Evolutionary conservation across 2,797 vertebrate species (phyloP).

Genomic region (Diplodus puntazzo): DNA sequence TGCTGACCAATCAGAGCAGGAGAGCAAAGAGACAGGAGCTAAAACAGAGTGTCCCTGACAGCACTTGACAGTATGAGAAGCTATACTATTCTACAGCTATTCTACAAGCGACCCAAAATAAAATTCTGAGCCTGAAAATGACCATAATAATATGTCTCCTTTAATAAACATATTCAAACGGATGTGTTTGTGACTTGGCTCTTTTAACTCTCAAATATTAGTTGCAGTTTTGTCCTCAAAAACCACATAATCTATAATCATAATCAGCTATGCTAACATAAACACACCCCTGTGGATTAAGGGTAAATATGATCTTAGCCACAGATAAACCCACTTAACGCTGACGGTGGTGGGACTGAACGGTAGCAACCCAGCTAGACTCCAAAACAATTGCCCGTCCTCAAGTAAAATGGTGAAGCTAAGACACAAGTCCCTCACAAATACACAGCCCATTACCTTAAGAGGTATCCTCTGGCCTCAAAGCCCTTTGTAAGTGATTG

Average conservation of each 20-base stretch:
- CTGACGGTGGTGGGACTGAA: background rate
- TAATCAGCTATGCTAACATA: background rate
- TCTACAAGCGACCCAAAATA: no score
- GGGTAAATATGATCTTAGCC: background rate
- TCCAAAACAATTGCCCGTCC: background rate
- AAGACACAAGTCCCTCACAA: background rate
- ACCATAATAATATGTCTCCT: no score
- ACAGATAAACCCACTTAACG: background rate
- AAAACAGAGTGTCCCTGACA: no score
- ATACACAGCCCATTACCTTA: no score
- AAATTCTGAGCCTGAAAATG: no score
- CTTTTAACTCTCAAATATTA: background rate
- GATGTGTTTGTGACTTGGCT: background rate
- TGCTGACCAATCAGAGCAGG: no score
- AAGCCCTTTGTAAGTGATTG: no score
- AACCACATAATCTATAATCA: background rate
- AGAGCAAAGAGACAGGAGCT: no score
- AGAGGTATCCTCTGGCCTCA: no score
- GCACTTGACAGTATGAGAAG: no score
- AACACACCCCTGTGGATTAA: background rate
- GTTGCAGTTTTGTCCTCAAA: background rate
- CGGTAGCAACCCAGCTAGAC: background rate
- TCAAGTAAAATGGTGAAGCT: background rate
- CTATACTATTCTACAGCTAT: no score
- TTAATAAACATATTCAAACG: background rate